These are phyloP conservation scores for Drosophila crucigera DNA, from an alignment of 2,888 invertebrate species.

Conservation along the genomic window DNA sequence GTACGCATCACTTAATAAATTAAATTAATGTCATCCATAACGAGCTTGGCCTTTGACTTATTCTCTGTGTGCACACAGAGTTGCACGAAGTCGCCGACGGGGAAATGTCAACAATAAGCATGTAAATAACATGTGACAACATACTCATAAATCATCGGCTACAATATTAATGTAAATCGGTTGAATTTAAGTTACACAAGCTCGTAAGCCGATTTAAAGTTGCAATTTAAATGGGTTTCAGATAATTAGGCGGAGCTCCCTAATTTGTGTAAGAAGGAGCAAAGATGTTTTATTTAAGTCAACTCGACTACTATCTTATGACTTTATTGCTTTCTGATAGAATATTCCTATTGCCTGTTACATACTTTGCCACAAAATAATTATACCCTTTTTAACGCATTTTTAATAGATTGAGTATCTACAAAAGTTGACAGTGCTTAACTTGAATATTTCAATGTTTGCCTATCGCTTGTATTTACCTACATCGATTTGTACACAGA, in stretches of 20 bases:
- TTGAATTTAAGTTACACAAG: background rate
- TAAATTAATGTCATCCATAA: conserved; percentile 42
- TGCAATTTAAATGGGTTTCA: background rate
- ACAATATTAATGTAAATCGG: background rate
- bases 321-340: background rate
- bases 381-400: background rate
- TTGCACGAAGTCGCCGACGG: background rate
- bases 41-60: conserved; percentile 23
- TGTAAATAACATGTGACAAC: background rate
- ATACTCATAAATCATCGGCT: background rate
- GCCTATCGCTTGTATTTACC: background rate
- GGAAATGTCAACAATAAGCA: conserved; percentile 5
- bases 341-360: background rate
- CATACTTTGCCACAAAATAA: background rate
- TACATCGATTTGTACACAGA: background rate
- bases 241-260: background rate
- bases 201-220: background rate
- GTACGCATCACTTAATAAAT: conserved; percentile 52
- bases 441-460: conserved; percentile 24
- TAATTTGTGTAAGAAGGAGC: background rate
- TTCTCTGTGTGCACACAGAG: background rate
- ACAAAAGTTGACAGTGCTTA: conserved; percentile 14
- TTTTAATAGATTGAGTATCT: background rate
- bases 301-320: background rate
- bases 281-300: background rate